Conservation (phyloP, 2,113 vertebrate species). For the Opisthocomus hoazin region DNA sequence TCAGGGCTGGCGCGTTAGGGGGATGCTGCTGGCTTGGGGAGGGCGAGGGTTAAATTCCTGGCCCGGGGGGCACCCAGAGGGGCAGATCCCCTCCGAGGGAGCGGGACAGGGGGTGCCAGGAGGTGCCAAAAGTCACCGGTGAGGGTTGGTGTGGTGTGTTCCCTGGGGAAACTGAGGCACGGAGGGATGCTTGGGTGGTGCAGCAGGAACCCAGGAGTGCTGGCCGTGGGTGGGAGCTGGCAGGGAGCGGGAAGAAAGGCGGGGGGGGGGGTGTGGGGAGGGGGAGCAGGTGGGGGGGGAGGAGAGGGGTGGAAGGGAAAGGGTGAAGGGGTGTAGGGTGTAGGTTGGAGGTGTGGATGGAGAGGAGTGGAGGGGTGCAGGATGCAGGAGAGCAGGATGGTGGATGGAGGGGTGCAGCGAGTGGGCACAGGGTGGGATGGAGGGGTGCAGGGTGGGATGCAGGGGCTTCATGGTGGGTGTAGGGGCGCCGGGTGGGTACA, state of each 20-base stretch:
- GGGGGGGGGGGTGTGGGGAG: neutral
- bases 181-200: accelerated
- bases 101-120: neutral
- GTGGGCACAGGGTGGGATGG: too few species aligned
- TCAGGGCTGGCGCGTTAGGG: neutral
- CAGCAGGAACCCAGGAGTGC: neutral
- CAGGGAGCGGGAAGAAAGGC: too few species aligned
- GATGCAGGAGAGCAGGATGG: neutral
- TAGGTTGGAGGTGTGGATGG: neutral
- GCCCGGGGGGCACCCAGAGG: neutral
- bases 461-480: too few species aligned
- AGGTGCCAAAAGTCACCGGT: neutral
- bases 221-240: too few species aligned
- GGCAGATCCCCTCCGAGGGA: neutral
- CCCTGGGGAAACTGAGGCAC: neutral
- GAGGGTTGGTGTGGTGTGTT: neutral
- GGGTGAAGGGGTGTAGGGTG: neutral
- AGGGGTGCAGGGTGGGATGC: too few species aligned
- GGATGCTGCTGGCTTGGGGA: neutral
- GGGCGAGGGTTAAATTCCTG: neutral
- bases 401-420: neutral
- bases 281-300: too few species aligned
- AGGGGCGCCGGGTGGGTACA: too few species aligned
- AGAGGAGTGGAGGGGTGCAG: too few species aligned
- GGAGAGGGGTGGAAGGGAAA: neutral